These are phyloP conservation scores for Zingel zingel DNA, from an alignment of 2,113 vertebrate genomes.

Conservation along the genomic window DNA sequence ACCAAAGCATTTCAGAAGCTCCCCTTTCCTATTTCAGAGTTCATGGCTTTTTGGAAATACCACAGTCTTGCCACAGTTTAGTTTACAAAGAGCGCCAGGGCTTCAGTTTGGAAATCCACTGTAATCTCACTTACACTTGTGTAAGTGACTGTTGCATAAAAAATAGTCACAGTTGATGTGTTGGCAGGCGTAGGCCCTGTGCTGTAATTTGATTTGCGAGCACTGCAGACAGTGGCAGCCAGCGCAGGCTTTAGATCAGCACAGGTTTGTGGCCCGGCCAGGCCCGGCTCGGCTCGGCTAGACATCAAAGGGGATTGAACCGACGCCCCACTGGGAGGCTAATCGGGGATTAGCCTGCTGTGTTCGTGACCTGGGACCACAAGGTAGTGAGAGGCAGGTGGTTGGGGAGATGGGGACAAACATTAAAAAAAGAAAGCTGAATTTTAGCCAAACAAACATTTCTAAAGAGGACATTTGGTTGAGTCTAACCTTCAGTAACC, in stretches of 20 bases:
- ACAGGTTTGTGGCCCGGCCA: background rate
- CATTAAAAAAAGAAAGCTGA: background rate
- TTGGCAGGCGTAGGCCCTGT: background rate
- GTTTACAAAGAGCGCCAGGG: constrained; percentile 3
- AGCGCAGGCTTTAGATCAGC: background rate
- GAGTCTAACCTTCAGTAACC: background rate
- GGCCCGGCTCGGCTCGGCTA: background rate
- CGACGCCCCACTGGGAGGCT: constrained; percentile 11
- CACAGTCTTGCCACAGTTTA: constrained; percentile 3
- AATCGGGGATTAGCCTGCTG: constrained; percentile 62
- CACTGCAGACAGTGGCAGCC: background rate
- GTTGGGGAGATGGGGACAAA: background rate
- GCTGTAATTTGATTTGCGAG: background rate
- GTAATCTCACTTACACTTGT: constrained; percentile 26
- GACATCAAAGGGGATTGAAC: constrained; percentile 39
- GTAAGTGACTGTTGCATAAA: background rate
- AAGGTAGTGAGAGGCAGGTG: constrained; percentile 8
- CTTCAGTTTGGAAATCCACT: constrained; percentile 8
- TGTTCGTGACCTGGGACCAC: constrained; percentile 15
- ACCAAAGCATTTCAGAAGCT: background rate
- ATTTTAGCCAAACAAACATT: constrained; percentile 1
- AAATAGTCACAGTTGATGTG: background rate
- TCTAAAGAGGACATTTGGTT: no score
- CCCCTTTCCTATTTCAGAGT: constrained; percentile 2
- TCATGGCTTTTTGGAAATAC: background rate